Base-by-base conservation (phyloP, 2,888 invertebrate species). In the Rhagophthalmus giganteus region DNA sequence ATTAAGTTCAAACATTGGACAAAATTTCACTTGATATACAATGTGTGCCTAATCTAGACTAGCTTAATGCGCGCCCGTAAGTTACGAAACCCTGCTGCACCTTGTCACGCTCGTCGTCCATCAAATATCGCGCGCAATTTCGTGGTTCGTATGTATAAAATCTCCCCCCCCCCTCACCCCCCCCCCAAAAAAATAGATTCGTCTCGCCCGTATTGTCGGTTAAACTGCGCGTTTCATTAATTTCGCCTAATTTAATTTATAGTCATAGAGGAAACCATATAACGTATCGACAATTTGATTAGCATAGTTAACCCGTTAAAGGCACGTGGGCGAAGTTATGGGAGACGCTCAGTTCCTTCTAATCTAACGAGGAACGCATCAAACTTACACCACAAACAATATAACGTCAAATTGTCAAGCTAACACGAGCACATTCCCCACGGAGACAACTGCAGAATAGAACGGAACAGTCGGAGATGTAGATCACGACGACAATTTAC, bases 351-450 rank as follows among this genome's bases (percentile, higher is more conserved):
- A 13, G 20, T 41, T 40, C 39, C 26, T 42, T 41, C 48, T 45
- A 32, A 35, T 49, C 44, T 48, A 44, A 46, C 33, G 54, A 31
- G 44, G 33, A 50, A 46, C 45, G 45, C 50, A 50, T 54, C 54
- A 54, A 54, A 45, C 45, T 39, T 24, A 46, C 38, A 46, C 54
- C 54, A 33, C 50, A 50, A 46, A 54, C 54, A 46, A 50, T 54
- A 50, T 54, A 50, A 54, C 50, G 50, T 50, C 50, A 54, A 50
- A 54, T 54, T 54, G 54, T 54, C 50, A 50, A 37, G 31, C 41
- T 37, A 45, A 32, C 54, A 38, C 33, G 41, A 54, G 37, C 45
- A 46, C 31, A 39, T 31, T 45, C 39, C 38, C 54, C n/a, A 2
- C 12, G 38, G 37, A 38, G 32, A 16, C 33, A 25, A 48, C 28